These are phyloP conservation scores for Danio tinwini DNA, from an alignment of 2,797 vertebrate species.

Conservation along the genomic window DNA sequence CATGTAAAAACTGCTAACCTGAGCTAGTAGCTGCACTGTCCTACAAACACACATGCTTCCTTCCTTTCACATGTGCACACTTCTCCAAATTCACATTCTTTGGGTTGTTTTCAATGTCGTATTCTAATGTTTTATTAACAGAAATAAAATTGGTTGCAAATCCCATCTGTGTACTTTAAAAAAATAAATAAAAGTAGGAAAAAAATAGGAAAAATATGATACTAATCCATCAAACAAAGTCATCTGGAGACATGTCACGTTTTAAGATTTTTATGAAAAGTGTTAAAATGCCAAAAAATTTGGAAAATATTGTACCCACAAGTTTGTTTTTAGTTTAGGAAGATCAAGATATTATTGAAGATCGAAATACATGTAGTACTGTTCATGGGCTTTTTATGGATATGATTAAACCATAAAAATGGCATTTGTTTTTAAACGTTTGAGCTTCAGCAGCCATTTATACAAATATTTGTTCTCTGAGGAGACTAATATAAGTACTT, in stretches of 20 bases:
- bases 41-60: too few relatives aligned
- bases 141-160: background rate
- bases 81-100: too few relatives aligned
- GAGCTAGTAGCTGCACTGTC: too few relatives aligned
- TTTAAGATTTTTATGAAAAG: background rate
- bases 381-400: background rate
- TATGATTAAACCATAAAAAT: background rate
- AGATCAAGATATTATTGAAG: too few relatives aligned
- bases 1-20: too few relatives aligned
- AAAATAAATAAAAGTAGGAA: background rate
- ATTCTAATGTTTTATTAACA: background rate
- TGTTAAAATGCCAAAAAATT: background rate
- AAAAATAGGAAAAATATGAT: background rate
- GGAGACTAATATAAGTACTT: too few relatives aligned
- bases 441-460: background rate
- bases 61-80: too few relatives aligned
- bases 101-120: too few relatives aligned
- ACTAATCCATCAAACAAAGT: background rate
- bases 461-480: background rate
- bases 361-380: background rate
- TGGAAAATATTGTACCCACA: background rate
- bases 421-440: background rate
- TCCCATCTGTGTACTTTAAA: background rate
- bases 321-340: too few relatives aligned
- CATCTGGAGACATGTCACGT: background rate